Base-by-base conservation (phyloP, 2,888 invertebrate species). In the Ellobium chinense region DNA sequence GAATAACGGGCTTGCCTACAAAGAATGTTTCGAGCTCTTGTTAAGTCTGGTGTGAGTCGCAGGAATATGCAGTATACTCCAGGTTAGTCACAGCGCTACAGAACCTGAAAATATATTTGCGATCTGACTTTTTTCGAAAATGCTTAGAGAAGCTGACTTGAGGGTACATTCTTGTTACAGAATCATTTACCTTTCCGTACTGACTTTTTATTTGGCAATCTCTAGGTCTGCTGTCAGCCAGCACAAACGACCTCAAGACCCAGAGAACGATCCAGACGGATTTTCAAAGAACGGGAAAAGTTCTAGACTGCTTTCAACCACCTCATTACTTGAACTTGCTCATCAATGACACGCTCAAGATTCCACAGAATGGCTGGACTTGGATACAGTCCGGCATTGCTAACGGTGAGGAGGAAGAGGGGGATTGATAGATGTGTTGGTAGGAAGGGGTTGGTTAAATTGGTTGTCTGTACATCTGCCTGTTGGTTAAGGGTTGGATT, bases 301-400 rank as follows among this genome's bases (percentile, higher is more conserved):
- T 86, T 1, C 72, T 66, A 9, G 73, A 81, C 21, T 90, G 90
- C 56, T 88, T 88, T 74, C 81, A 70, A 21, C 78, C 84, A 1
- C 86, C 87, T 0, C 83, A 85, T 60, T 82, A 83, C 65, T 83
- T 90, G 14, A 86, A 77, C 62, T 81, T 89, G 21, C 76, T 84
- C 4, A 86, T 90, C 24, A 83, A 83, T n/a, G 81, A 85, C 34
- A 78, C 83, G 18, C 85, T 90, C 9, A 72, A 78, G 24, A 86
- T 90, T 34, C 86, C 87, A 0, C 69, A 58, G 9, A 62, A 83
- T n/a, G 90, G 90, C 0, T 90, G 89, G 89, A 88, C 87, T 4
- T 77, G 81, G 2, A 87, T 90, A 29, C 34, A 81, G 60, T 29
- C 75, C 0, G 87, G 87, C 21, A 87, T 88, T 14, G 63, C 83